A percentile compares a stretch with the other conserved stretches of the same genome.
Conservation (phyloP, 2,113 vertebrate species). For the Furnarius figulus region DNA sequence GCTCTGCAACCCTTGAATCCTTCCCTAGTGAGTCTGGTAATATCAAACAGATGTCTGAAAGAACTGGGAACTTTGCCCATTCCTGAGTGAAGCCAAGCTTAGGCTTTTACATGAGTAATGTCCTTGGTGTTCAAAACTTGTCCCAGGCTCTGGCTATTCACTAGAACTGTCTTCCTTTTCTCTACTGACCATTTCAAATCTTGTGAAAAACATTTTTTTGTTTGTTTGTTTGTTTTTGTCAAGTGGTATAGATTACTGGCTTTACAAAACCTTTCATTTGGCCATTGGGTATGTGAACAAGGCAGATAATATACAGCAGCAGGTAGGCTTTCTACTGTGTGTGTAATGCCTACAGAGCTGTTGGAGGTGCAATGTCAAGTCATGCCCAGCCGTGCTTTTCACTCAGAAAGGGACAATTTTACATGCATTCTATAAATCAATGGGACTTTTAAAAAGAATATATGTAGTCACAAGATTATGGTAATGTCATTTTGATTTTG, state of each 20-base stretch:
- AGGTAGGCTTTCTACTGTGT: neutral
- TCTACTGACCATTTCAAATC: neutral
- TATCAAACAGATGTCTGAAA: constrained; percentile 57
- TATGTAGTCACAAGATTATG: neutral
- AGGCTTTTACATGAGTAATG: constrained; percentile 39
- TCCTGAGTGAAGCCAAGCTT: constrained; percentile 6
- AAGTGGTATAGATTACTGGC: neutral
- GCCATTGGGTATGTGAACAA: fast-evolving
- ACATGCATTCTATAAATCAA: fast-evolving
- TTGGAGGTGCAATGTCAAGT: neutral
- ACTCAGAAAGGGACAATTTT: neutral
- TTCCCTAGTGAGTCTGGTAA: constrained; percentile 35
- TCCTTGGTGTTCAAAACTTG: constrained; percentile 44
- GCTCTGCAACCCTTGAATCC: constrained; percentile 9
- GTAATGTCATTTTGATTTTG: neutral
- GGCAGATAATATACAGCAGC: neutral
- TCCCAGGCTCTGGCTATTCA: constrained; percentile 8
- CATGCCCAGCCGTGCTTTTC: neutral
- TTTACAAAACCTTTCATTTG: neutral
- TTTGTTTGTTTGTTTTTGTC: neutral
- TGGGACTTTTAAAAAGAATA: neutral
- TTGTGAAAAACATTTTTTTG: neutral
- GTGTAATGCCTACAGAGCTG: neutral
- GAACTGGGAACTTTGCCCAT: constrained; percentile 48
- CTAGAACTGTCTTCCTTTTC: constrained; percentile 9